These are phyloP conservation scores for Laticauda laticaudata DNA, from an alignment of 2,113 vertebrate species.

Conservation along the genomic window DNA sequence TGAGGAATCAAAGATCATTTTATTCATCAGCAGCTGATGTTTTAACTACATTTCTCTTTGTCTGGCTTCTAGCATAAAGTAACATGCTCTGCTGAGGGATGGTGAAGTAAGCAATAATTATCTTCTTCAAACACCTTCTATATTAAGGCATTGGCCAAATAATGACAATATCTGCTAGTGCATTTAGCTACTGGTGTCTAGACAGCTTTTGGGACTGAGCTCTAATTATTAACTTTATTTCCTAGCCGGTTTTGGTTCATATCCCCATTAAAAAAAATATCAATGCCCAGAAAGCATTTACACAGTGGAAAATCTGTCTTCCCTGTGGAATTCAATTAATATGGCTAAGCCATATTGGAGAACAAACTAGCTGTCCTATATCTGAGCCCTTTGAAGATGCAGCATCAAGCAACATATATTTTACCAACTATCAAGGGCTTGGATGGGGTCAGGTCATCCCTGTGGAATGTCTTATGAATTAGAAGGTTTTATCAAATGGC, in stretches of 20 bases:
- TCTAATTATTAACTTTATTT: conserved; percentile 35
- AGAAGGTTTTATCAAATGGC: neutral
- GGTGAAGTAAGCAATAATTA: neutral
- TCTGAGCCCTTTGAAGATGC: conserved; percentile 23
- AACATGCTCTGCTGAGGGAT: neutral
- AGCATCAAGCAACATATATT: neutral
- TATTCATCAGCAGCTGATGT: neutral
- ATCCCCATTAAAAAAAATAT: conserved; percentile 41
- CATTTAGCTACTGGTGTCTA: conserved; percentile 17
- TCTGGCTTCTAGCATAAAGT: neutral
- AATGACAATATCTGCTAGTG: conserved; percentile 27
- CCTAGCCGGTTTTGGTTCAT: conserved; percentile 24
- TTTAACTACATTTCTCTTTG: neutral
- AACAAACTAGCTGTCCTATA: conserved; percentile 10
- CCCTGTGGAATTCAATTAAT: conserved; percentile 17
- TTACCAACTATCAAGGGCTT: neutral
- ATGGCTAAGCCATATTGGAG: neutral
- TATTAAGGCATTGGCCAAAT: neutral
- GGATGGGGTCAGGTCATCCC: conserved; percentile 3
- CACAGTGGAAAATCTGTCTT: neutral
- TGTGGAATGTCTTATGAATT: conserved; percentile 18
- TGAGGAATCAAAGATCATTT: neutral
- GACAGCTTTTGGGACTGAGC: conserved; percentile 12
- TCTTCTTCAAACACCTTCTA: neutral
- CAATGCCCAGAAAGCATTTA: conserved; percentile 22